These are phyloP conservation scores for Eulemur macaco DNA, from an alignment of 2,113 vertebrate species.

Conservation along the genomic window DNA sequence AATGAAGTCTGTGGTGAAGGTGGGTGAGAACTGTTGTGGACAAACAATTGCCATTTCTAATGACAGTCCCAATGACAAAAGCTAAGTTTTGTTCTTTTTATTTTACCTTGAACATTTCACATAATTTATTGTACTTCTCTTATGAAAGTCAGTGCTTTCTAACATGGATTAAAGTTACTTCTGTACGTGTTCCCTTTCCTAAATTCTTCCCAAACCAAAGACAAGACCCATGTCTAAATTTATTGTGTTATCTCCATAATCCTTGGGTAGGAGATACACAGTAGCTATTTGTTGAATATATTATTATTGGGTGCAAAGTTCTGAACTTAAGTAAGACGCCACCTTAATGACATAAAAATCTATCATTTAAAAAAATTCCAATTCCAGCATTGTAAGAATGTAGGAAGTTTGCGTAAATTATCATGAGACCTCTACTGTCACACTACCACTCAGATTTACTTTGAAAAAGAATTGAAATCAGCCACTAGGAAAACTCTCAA, in stretches of 20 bases:
- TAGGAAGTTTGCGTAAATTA: not conserved
- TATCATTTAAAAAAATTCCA: not conserved
- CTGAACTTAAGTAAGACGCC: not conserved
- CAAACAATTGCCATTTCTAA: not conserved
- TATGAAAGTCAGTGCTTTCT: not conserved
- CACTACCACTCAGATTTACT: not conserved
- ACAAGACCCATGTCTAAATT: not conserved
- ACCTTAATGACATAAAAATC: not conserved
- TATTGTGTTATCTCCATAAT: not conserved
- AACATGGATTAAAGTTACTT: not conserved
- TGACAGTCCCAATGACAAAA: not conserved
- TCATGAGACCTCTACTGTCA: not conserved
- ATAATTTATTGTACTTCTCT: not conserved
- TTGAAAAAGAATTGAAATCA: conserved; percentile 30
- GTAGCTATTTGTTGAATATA: not conserved
- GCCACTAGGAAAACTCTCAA: not conserved
- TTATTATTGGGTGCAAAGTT: not conserved
- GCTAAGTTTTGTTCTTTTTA: not conserved
- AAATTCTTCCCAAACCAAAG: not conserved
- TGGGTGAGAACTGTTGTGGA: not conserved
- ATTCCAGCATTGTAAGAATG: not conserved
- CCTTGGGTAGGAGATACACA: not conserved
- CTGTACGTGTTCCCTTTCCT: not conserved
- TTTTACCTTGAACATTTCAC: not conserved
- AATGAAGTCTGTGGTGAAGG: not conserved